Base-by-base conservation (phyloP, 2,888 invertebrate genomes). In the Callyntrura sp. region DNA sequence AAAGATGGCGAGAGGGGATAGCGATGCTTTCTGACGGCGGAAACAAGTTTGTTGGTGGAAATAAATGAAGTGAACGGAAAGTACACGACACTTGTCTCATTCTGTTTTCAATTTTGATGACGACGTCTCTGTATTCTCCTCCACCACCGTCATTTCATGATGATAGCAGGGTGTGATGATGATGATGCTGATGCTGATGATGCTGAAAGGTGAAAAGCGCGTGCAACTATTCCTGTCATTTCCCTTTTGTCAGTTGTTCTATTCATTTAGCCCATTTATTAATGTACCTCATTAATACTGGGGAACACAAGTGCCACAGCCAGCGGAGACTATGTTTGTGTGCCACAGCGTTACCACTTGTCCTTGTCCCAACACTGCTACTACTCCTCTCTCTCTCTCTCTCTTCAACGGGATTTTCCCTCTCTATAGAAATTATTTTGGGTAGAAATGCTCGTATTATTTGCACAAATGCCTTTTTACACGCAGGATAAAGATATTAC, bases 141-240 rank as follows among this genome's bases (percentile, higher is more conserved):
- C 48, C 73, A 23, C 48, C n/a, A n/a, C n/a, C n/a, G n/a, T 73
- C 70, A 45, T 45, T 45, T 82, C 82, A 82, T 82, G 35, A 82
- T 82, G 35, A 48, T 73, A 68, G 14, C 85, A 20, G 70, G 85
- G 28, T 51, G 17, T n/a, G 55, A 28, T 17, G 55, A 85, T 73
- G 73, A 20, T 85, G 78, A 70, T 68, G 20, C 1, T 65, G 28
- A 68, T n/a, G n/a, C n/a, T n/a, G n/a, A n/a, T 17, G 55, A 85
- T 73, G 73, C 43, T 85, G 78, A 70, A 28, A 48, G 57, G 78
- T 57, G 70, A 81, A 48, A 62, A 81, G 87, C 68, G 43, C 35
- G 81, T 79, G 70, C 87, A 87, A 87, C 87, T 87, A 81, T 48
- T 87, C 81, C 87, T 87, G 87, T 87, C 87, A 79, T 35, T 86